Evolutionary conservation across 2,888 invertebrate genomes (phyloP).

Genomic region (Barypeithes pellucidus): DNA sequence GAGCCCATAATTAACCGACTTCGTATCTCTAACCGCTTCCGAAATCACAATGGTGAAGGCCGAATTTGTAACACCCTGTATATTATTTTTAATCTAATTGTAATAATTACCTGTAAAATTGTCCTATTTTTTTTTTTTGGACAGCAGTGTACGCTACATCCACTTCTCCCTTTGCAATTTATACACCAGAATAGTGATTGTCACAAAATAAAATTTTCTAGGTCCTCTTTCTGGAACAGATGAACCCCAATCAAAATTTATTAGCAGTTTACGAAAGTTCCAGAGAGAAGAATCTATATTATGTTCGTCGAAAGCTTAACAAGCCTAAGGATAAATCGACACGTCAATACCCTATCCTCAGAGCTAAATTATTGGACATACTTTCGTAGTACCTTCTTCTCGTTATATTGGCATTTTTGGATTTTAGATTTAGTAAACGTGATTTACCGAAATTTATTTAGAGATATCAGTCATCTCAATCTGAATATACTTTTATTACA

Average conservation of each 20-base stretch:
- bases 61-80: too few relatives aligned
- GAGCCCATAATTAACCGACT: too few relatives aligned
- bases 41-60: too few relatives aligned
- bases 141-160: too few relatives aligned
- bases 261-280: conserved; percentile 31
- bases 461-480: too few relatives aligned
- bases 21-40: too few relatives aligned
- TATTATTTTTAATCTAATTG: too few relatives aligned
- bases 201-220: conserved; percentile 19
- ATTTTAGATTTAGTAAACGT: not conserved
- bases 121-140: too few relatives aligned
- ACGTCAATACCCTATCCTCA: conserved; percentile 17
- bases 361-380: conserved; percentile 14
- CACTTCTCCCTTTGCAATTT: not conserved
- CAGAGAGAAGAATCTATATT: conserved; percentile 21
- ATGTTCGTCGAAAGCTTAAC: conserved; percentile 25
- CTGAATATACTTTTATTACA: too few relatives aligned
- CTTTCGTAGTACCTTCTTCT: not conserved
- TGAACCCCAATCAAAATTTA: conserved; percentile 36
- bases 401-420: too few relatives aligned
- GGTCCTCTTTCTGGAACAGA: conserved; percentile 13
- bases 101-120: too few relatives aligned
- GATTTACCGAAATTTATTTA: not conserved
- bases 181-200: not conserved
- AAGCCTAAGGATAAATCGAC: conserved; percentile 18